Evolutionary conservation across 2,113 vertebrate genomes (phyloP).

Genomic region (Chiloscyllium plagiosum): DNA sequence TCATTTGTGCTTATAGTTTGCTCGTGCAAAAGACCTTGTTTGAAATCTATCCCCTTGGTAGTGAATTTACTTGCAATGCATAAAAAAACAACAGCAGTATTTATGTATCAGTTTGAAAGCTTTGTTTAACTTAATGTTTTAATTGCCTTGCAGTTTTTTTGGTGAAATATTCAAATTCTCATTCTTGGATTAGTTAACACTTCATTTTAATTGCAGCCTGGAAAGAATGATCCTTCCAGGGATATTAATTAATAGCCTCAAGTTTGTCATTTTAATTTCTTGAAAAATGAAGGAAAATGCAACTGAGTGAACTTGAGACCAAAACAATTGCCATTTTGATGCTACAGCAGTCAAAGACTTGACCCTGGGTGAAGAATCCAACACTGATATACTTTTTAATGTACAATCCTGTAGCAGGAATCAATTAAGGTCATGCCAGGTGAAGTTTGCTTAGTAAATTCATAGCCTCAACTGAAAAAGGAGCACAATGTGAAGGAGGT

Average conservation of each 20-base stretch:
- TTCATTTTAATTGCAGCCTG: not conserved
- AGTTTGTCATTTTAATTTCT: not conserved
- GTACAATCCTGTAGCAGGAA: not conserved
- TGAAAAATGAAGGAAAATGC: not conserved
- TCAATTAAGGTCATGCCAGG: not conserved
- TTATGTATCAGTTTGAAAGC: not conserved
- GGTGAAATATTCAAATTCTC: not conserved
- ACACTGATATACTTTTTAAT: not conserved
- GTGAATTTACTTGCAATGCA: not conserved
- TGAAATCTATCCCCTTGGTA: conserved; percentile 1
- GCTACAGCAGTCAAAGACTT: not conserved
- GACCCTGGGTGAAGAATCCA: not conserved
- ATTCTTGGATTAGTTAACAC: not conserved
- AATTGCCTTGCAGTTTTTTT: not conserved
- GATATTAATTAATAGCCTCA: not conserved
- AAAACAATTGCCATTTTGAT: not conserved
- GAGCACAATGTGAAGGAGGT: not conserved
- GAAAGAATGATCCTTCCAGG: not conserved
- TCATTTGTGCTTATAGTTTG: conserved; percentile 9
- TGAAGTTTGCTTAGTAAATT: not conserved
- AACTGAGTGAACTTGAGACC: not conserved
- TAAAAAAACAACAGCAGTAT: not conserved
- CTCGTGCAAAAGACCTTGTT: conserved; percentile 11
- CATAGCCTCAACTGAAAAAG: not conserved
- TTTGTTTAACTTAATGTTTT: not conserved